phyloP scores from a whole-genome alignment of 2,113 vertebrate species.

The Phylloscopus trochiloides region DNA sequence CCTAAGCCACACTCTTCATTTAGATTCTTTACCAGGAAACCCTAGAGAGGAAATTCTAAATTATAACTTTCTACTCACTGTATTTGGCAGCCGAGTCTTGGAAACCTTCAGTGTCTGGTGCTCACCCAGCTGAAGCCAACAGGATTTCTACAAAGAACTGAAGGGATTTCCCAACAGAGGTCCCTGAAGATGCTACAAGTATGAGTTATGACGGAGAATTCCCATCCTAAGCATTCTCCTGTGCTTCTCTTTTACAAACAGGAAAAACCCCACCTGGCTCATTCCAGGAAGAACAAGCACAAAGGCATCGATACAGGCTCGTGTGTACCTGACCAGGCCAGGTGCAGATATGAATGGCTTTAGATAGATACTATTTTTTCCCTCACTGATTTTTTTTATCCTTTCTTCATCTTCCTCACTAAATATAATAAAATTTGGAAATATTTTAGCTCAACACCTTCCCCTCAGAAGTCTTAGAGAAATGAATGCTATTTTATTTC shows the following conservation, averaged over 20 bases:
- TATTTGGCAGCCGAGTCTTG: background rate
- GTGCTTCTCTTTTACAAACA: background rate
- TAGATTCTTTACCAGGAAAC: constrained; percentile 4
- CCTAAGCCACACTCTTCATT: constrained; percentile 10
- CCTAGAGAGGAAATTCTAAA: constrained; percentile 33
- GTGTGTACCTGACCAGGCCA: background rate
- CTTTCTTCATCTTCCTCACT: background rate
- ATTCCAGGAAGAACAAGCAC: background rate
- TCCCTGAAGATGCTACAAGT: background rate
- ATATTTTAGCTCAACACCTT: background rate
- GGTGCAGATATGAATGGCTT: background rate
- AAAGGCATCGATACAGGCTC: background rate
- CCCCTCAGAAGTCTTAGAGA: background rate
- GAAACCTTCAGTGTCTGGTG: background rate
- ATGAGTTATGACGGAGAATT: background rate
- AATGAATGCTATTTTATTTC: accelerated
- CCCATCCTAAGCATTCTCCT: background rate
- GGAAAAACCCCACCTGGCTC: background rate
- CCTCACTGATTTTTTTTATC: background rate
- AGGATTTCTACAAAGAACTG: background rate
- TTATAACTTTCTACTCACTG: background rate
- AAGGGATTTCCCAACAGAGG: background rate
- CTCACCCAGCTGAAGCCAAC: background rate
- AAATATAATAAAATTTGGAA: background rate
- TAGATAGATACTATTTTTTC: background rate